phyloP scores from a whole-genome alignment of 2,113 vertebrate genomes.

The Callipepla californica region DNA sequence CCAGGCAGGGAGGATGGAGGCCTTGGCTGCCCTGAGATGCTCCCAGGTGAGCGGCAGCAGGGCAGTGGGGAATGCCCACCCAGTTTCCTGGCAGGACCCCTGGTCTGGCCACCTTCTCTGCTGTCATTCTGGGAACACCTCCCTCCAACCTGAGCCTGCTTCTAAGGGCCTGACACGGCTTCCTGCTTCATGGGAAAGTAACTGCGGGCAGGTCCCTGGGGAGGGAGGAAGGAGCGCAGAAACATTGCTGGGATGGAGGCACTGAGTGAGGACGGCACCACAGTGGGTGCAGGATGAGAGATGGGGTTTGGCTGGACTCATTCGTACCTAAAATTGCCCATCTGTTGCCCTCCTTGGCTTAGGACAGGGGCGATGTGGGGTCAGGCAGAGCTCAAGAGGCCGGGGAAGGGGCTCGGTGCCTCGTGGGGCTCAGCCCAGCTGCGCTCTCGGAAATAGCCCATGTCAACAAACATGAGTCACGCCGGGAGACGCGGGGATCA shows the following conservation, averaged over 20 bases:
- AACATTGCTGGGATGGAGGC: background rate
- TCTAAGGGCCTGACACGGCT: background rate
- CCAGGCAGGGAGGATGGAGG: background rate
- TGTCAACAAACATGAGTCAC: conserved; percentile 68
- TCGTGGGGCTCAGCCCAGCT: background rate
- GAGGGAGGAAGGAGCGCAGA: background rate
- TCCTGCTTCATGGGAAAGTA: conserved; percentile 47
- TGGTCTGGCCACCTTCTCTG: background rate
- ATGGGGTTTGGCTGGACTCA: fast-evolving
- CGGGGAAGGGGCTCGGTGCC: background rate
- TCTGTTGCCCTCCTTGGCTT: background rate
- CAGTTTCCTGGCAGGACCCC: background rate
- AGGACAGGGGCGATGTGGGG: background rate
- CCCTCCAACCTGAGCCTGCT: background rate
- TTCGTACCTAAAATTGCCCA: fast-evolving
- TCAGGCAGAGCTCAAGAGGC: background rate
- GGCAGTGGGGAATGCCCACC: background rate
- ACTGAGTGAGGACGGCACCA: fast-evolving
- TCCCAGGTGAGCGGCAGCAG: conserved; percentile 27
- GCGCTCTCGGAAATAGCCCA: conserved; percentile 45
- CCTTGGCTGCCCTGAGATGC: conserved; percentile 35
- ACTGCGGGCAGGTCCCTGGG: background rate
- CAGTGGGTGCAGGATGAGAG: background rate
- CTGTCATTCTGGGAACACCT: background rate
- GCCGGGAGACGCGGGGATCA: conserved; percentile 11